Percentiles rank a stretch among this genome's conserved stretches.
Evolutionary conservation across 1,140 invertebrate species (phyloP).

Genomic region (Acromyrmex heyeri): DNA sequence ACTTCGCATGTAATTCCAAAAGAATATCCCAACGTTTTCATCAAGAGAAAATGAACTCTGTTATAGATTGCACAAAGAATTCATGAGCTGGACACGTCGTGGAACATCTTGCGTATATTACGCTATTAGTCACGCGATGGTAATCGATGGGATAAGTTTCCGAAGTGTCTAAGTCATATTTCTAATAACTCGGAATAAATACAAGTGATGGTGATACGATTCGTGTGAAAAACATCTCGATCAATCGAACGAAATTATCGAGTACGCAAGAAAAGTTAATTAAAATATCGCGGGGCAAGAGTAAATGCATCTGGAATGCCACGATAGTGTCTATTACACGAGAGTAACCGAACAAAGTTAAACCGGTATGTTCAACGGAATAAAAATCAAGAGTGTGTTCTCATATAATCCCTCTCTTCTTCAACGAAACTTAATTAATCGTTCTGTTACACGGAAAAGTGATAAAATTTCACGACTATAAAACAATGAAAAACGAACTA

Average conservation of each 20-base stretch:
- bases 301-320: slow-evolving; percentile 58
- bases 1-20: not conserved
- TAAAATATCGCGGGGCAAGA: slow-evolving; percentile 33
- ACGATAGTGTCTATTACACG: slow-evolving; percentile 37
- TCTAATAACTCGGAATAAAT: slow-evolving; percentile 35
- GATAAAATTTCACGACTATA: slow-evolving; percentile 22
- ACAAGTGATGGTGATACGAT: not conserved
- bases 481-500: slow-evolving; percentile 10
- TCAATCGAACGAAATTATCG: not conserved
- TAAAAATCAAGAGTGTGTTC: slow-evolving; percentile 12
- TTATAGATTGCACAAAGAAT: not conserved
- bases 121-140: not conserved
- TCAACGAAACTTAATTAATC: not conserved
- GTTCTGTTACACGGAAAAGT: not conserved
- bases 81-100: not conserved
- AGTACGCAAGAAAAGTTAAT: not conserved
- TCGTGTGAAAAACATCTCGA: not conserved
- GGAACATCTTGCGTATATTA: not conserved
- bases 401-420: not conserved
- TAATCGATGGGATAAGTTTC: slow-evolving; percentile 22
- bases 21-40: not conserved
- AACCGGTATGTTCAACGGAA: slow-evolving; percentile 1
- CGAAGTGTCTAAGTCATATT: not conserved
- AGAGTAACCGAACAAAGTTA: slow-evolving; percentile 11
- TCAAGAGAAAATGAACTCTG: not conserved